Evolutionary conservation across 2,113 vertebrate species (phyloP).

Genomic region (Brienomyrus brachyistius): DNA sequence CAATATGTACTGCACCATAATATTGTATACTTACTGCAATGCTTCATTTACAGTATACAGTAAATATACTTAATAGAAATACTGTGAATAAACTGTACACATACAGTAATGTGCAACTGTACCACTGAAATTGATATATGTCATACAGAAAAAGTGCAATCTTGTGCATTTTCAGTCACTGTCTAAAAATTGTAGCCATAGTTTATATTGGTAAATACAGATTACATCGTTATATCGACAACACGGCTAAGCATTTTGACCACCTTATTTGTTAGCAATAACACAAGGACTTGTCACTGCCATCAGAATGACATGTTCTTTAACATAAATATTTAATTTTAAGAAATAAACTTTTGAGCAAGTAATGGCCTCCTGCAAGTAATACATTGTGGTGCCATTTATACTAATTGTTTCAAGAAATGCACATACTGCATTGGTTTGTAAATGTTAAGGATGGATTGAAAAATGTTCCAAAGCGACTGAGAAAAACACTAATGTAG

Average conservation of each 20-base stretch:
- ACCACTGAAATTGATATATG: background rate
- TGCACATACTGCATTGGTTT: background rate
- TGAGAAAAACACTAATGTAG: background rate
- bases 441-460: background rate
- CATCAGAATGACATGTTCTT: background rate
- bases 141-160: background rate
- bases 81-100: background rate
- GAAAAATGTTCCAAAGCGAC: background rate
- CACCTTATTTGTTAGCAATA: background rate
- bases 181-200: background rate
- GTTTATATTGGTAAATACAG: background rate
- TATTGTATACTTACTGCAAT: background rate
- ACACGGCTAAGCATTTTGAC: background rate
- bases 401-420: background rate
- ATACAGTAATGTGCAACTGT: background rate
- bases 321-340: background rate
- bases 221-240: background rate
- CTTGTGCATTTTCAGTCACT: background rate
- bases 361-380: background rate
- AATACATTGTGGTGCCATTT: background rate
- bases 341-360: background rate
- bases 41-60: background rate
- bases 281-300: background rate
- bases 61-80: background rate
- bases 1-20: background rate